Conservation (phyloP, 2,888 invertebrate genomes). For the Thecophora atra region DNA sequence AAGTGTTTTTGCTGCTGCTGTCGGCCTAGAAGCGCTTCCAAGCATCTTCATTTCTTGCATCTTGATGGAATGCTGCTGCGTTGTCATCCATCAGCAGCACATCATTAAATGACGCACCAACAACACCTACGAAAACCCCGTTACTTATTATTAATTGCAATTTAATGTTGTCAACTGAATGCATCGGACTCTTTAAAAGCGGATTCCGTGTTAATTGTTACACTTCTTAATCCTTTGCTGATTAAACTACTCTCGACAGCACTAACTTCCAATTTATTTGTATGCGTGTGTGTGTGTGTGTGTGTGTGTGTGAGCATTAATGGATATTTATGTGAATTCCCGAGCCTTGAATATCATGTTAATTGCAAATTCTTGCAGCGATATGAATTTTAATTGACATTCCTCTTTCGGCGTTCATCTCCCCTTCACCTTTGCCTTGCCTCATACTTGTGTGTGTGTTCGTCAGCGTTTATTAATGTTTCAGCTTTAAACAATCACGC, state of each 20-base stretch:
- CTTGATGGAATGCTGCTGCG: no score
- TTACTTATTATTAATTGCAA: neutral
- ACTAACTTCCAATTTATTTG: neutral
- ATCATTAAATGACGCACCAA: neutral
- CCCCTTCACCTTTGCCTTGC: neutral
- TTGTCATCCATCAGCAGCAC: no score
- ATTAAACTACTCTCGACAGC: no score
- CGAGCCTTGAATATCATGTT: conserved; percentile 40
- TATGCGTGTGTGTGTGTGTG: neutral
- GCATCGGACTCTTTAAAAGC: no score
- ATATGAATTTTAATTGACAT: conserved; percentile 47
- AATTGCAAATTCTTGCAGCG: conserved; percentile 45
- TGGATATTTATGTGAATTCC: conserved; percentile 27
- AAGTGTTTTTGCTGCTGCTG: conserved; percentile 42
- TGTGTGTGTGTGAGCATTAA: conserved; percentile 15
- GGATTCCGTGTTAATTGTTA: no score
- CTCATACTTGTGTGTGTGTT: neutral
- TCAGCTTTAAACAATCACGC: no score
- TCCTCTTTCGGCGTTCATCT: conserved; percentile 31
- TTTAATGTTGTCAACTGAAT: no score
- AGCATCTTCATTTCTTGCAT: neutral
- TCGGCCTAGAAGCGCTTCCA: conserved; percentile 32
- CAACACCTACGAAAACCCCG: neutral
- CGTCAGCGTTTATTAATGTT: no score
- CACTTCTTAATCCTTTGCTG: no score